Conservation (phyloP, 2,113 vertebrate species). For the Stercorarius parasiticus region DNA sequence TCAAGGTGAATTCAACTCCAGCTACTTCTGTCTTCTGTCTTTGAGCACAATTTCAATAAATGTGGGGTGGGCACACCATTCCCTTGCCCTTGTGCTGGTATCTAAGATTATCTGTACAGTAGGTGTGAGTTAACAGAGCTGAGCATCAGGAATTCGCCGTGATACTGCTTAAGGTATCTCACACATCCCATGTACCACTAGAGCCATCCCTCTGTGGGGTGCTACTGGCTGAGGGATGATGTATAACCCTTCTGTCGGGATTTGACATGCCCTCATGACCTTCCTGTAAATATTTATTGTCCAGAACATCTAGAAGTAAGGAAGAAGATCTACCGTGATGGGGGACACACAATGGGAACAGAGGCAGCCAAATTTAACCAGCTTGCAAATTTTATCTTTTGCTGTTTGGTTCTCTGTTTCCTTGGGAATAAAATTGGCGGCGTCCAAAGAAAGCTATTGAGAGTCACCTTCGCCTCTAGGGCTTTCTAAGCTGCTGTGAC, state of each 20-base stretch:
- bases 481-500: not conserved
- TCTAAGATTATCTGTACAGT: not conserved
- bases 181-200: not conserved
- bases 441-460: slow-evolving; percentile 3
- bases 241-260: slow-evolving; percentile 42
- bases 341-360: not conserved
- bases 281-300: slow-evolving; percentile 67
- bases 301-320: slow-evolving; percentile 56
- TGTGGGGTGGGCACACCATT: not conserved
- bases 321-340: slow-evolving; percentile 12
- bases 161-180: not conserved
- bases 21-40: not conserved
- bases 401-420: not conserved
- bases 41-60: not conserved
- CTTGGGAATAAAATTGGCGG: not conserved
- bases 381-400: slow-evolving; percentile 19
- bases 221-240: slow-evolving; percentile 40
- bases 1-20: not conserved
- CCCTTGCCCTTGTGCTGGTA: not conserved
- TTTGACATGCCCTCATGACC: slow-evolving; percentile 47
- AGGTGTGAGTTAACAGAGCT: not conserved
- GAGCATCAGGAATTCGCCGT: not conserved
- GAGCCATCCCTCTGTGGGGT: slow-evolving; percentile 32
- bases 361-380: not conserved
- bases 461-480: not conserved